phyloP scores from a whole-genome alignment of 2,888 invertebrate species.

The Troilus luridus region DNA sequence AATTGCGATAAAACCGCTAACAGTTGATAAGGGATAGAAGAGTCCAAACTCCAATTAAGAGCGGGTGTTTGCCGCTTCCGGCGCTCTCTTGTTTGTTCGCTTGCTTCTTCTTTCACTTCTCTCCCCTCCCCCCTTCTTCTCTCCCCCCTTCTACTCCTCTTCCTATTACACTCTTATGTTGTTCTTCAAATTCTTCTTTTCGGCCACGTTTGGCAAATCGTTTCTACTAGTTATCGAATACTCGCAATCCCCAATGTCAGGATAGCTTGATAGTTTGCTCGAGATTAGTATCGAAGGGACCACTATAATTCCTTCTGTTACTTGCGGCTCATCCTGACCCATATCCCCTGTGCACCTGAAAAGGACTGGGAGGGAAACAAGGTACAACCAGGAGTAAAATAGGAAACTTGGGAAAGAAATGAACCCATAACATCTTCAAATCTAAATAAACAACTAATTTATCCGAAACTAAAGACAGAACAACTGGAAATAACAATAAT shows the following conservation, averaged over 20 bases:
- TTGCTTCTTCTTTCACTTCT: neutral
- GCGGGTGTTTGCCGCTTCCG: slow-evolving; percentile 9
- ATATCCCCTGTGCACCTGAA: too few species aligned
- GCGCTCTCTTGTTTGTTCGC: slow-evolving; percentile 2
- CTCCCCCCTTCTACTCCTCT: neutral
- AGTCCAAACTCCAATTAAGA: slow-evolving; percentile 6
- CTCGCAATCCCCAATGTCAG: neutral
- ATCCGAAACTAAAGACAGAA: too few species aligned
- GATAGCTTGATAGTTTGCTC: neutral
- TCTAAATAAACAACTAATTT: too few species aligned
- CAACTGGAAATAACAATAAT: too few species aligned
- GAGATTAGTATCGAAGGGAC: neutral
- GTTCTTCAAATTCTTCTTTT: neutral
- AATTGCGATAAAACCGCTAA: neutral
- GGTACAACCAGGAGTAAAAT: too few species aligned
- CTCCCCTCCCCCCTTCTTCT: neutral
- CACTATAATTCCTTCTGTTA: neutral
- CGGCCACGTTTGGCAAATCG: neutral
- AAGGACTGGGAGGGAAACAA: too few species aligned
- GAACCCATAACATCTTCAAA: too few species aligned
- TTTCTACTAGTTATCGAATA: neutral
- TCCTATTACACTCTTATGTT: neutral
- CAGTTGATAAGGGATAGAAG: neutral
- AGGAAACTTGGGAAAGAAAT: too few species aligned
- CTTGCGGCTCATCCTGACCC: too few species aligned